These are phyloP conservation scores for Tenthredo notha DNA, from an alignment of 2,888 invertebrate genomes.

Conservation along the genomic window DNA sequence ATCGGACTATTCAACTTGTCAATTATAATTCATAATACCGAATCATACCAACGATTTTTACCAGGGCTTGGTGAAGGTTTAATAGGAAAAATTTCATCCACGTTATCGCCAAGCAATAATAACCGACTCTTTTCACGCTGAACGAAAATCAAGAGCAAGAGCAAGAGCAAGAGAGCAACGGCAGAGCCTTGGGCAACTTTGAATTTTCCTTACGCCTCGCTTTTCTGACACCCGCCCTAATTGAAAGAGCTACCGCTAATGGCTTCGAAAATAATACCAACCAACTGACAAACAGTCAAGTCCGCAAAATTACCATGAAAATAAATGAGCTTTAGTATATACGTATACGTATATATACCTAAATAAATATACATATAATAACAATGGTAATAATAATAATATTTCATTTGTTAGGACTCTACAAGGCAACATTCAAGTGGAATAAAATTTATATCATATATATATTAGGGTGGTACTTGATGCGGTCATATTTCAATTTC, in stretches of 20 bases:
- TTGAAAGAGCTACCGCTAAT: slow-evolving; percentile 46
- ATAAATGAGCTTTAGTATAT: slow-evolving; percentile 1
- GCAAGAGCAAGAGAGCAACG: neutral
- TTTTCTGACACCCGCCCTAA: slow-evolving; percentile 28
- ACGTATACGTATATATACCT: neutral
- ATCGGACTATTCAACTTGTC: neutral
- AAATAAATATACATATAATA: neutral
- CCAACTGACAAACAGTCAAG: slow-evolving; percentile 42
- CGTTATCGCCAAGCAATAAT: neutral
- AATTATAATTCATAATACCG: slow-evolving; percentile 7
- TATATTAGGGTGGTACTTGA: neutral
- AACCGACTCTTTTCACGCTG: neutral
- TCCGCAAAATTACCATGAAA: slow-evolving; percentile 16
- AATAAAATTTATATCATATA: neutral
- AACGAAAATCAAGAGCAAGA: slow-evolving; percentile 35
- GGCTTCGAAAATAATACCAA: slow-evolving; percentile 40
- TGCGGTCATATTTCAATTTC: no score
- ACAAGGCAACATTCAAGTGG: neutral
- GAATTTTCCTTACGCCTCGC: slow-evolving; percentile 9
- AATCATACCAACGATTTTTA: neutral
- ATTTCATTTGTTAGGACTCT: neutral
- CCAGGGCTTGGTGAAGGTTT: neutral
- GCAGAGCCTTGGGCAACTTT: slow-evolving; percentile 24
- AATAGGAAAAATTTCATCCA: neutral
- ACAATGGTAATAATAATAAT: neutral